Evolutionary conservation across 2,888 invertebrate genomes (phyloP), one percentile per base, ranked within the genome.

Genomic region (Caprella mutica): DNA sequence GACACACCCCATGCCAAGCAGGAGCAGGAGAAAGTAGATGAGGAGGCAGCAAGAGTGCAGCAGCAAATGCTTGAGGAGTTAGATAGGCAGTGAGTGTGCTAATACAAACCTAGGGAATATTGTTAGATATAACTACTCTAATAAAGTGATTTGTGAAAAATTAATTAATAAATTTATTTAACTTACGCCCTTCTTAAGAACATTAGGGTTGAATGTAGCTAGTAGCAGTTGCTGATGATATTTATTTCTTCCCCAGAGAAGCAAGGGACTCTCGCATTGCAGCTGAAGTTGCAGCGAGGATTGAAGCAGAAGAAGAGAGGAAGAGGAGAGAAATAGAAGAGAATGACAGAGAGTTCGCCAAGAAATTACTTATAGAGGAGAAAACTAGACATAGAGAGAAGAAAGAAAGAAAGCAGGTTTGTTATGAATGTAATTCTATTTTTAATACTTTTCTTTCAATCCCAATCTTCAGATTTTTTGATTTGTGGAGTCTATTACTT

Each of bases 1-100:
- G 88, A 88, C 72, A 79, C 85, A 68, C 86, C 86, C 5, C 78
- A 80, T 68, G 87, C 87, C 1, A 76, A 80, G 65, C 79, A 81
- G 65, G 84, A 86, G 67, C 87, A 88, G 72, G 73, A 78, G 54
- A 77, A 80, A 68, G 85, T 84, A 70, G 80, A 81, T 67, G 76
- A 79, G 67, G 76, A 81, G 68, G 82, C 81, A 44, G 70, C 65
- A 38, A 53, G 56, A 58, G 65, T 65, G 52, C 69, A 61, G 59
- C 66, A 64, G 17, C 58, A 65, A n/a, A 59, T 67, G 26, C 66
- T 80, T 62, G 74, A 74, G 66, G 77, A 78, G 70, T 71, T 81
- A 26, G 79, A 78, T 35, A 81, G 83, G 69, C 85, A 84, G 81
- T 81, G 71, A 76, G 77, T 74, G 59, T 38, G 51, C 17, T 50